phyloP scores from a whole-genome alignment of 2,888 invertebrate species.

The Yponomeuta sedellus region DNA sequence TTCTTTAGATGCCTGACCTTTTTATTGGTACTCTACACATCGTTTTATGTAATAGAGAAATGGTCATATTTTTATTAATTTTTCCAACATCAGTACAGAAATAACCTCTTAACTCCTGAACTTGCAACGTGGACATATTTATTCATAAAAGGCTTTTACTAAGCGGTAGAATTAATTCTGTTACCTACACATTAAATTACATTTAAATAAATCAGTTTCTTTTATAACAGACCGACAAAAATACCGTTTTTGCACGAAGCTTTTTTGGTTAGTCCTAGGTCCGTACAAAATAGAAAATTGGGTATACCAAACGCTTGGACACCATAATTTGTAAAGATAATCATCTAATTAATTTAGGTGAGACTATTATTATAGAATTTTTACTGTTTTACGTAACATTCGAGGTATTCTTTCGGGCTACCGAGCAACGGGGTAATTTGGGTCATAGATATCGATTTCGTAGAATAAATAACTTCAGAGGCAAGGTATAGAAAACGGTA shows the following conservation, averaged over 20 bases:
- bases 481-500: background rate
- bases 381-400: conserved; percentile 27
- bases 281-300: background rate
- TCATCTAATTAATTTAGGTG: conserved; percentile 33
- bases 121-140: no score
- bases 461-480: background rate
- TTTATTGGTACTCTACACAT: no score
- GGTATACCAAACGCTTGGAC: conserved; percentile 38
- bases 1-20: background rate
- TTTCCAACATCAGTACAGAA: no score
- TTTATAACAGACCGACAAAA: background rate
- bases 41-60: no score
- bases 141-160: no score
- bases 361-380: conserved; percentile 25
- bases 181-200: no score
- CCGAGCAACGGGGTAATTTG: conserved; percentile 21
- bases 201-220: background rate
- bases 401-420: conserved; percentile 16
- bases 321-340: conserved; percentile 68
- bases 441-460: conserved; percentile 15
- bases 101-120: no score
- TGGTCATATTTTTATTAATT: no score
- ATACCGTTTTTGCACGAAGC: background rate
- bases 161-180: no score
- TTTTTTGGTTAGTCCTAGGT: no score